Conservation (phyloP, 2,797 vertebrate species). For the Poeciliopsis turneri region DNA sequence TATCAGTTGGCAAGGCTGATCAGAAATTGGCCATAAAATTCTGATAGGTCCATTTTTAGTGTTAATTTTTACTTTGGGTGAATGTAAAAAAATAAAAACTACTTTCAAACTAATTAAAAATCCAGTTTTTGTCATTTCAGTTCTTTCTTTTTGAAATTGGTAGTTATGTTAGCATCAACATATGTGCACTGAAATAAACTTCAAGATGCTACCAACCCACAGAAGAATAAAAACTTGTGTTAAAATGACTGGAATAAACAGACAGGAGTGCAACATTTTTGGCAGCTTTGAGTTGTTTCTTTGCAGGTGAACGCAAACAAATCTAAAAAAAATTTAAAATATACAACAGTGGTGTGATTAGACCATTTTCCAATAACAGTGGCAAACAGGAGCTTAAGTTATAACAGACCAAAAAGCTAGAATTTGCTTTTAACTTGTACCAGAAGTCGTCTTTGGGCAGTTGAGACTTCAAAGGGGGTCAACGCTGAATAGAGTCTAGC, state of each 20-base stretch:
- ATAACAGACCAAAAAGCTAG: background rate
- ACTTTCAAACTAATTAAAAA: background rate
- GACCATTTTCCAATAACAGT: background rate
- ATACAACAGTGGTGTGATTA: background rate
- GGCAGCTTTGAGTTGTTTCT: background rate
- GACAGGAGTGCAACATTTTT: background rate
- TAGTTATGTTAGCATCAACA: background rate
- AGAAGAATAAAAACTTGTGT: background rate
- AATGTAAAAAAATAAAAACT: background rate
- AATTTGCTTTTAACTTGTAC: constrained; percentile 24
- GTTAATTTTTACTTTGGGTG: background rate
- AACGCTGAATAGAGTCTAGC: constrained; percentile 49
- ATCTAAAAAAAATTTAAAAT: background rate
- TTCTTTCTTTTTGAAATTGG: background rate
- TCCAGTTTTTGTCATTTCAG: background rate
- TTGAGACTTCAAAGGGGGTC: constrained; percentile 65
- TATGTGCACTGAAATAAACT: background rate
- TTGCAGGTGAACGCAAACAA: background rate
- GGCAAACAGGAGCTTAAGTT: background rate
- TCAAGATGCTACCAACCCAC: background rate
- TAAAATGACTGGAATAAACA: background rate
- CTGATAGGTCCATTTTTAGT: background rate
- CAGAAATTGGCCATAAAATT: background rate
- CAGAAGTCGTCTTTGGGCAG: constrained; percentile 40
- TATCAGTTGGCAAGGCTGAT: background rate